Base-by-base conservation (phyloP, 2,113 vertebrate species). In the Actinemys pallida region DNA sequence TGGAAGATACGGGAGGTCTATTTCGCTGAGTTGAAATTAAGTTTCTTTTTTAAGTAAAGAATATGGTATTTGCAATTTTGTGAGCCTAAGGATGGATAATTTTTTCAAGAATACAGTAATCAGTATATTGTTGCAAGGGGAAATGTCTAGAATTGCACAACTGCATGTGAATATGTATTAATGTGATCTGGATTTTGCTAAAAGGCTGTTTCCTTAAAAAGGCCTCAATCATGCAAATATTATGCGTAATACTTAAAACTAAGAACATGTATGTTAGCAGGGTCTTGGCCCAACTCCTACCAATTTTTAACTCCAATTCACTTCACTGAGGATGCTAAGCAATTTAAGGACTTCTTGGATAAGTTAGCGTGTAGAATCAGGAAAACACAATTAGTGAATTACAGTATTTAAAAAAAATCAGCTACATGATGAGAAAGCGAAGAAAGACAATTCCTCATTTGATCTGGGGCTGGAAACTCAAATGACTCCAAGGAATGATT, bases 71-170 rank as follows among this genome's bases (percentile, higher is more conserved):
- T 89, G 80, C 53, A 86, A 5, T 94, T 84, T 95, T 54, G 47
- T 52, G 75, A 82, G 82, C 79, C 79, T 75, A 84, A 75, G 57
- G 84, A 25, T 2, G 19, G 88, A 35, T 49, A 6, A 10, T 35
- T 19, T 45, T 56, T 0, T 11, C 14, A 6, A 14, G 27, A 14
- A 56, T 54, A 0, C 45, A 80, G 52, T 65, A 80, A 42, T 49
- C 92, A 31, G 92, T 94, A 91, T 88, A 83, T 87, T 81, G 87
- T 62, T 83, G 81, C 27, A 31, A 89, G 88, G 93, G 83, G 53
- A 96, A 95, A 95, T 75, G 95, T 96, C 79, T 93, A 84, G 53
- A 91, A 85, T 97, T 92, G 96, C 95, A 83, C 93, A 94, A 88
- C 9, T 91, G 92, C 86, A 22, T 94, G 93, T 90, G 80, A 92